phyloP scores from a whole-genome alignment of 2,888 invertebrate genomes.

The Athetis lepigone region DNA sequence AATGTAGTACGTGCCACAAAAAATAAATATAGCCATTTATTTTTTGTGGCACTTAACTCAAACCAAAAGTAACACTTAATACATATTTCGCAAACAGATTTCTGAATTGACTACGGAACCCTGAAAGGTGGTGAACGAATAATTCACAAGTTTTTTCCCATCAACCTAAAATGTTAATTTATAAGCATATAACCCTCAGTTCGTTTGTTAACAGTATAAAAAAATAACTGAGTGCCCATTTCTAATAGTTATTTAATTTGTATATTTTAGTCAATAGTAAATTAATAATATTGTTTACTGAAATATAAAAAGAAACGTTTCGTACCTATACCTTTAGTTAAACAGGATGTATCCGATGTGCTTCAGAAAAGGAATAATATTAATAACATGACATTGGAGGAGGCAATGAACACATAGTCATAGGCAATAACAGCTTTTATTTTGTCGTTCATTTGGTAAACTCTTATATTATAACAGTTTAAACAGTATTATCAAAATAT shows the following conservation, averaged over 20 bases:
- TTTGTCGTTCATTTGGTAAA: constrained; percentile 64
- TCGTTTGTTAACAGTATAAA: no score
- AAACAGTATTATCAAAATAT: constrained; percentile 71
- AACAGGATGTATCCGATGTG: not conserved
- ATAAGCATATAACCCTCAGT: no score
- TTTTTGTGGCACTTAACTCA: no score
- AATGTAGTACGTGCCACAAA: no score
- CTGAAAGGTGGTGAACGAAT: not conserved
- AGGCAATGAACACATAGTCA: constrained; percentile 33
- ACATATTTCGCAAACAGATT: no score
- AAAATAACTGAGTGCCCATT: no score
- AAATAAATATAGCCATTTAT: no score
- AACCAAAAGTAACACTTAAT: no score
- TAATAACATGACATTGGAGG: not conserved
- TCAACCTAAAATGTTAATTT: not conserved
- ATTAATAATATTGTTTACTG: no score
- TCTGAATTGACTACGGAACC: no score
- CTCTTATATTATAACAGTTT: constrained; percentile 63
- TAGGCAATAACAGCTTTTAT: constrained; percentile 66
- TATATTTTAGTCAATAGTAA: no score
- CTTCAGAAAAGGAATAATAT: not conserved
- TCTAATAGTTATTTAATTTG: no score
- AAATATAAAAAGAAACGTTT: not conserved
- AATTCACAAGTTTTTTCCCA: constrained; percentile 1
- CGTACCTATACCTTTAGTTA: not conserved